Evolutionary conservation across 1,140 invertebrate species (phyloP).

Genomic region (Trinorchestia longiramus): DNA sequence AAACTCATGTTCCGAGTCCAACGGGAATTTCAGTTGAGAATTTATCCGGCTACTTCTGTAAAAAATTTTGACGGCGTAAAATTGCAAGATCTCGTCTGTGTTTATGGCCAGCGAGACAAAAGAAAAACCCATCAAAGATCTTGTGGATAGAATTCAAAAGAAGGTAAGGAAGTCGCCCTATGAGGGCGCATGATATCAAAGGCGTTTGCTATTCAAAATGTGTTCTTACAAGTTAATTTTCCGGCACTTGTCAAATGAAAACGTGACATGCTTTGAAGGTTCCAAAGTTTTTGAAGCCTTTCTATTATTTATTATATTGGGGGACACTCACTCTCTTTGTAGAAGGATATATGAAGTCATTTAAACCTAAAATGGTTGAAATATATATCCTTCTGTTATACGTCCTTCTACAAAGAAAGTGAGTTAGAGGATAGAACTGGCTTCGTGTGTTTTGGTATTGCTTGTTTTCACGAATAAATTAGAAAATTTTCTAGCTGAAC

Average conservation of each 20-base stretch:
- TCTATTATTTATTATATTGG: too few species aligned
- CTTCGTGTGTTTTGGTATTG: too few species aligned
- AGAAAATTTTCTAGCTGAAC: too few species aligned
- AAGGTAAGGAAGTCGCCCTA: background rate
- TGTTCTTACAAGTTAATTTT: background rate
- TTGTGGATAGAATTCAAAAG: constrained; percentile 9
- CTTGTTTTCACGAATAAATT: too few species aligned
- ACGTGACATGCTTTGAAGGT: background rate
- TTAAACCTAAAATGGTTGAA: too few species aligned
- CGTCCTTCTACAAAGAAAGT: too few species aligned
- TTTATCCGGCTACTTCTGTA: background rate
- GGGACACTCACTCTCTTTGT: too few species aligned
- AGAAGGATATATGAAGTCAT: too few species aligned
- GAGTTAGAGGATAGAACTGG: too few species aligned
- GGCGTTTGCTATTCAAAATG: background rate
- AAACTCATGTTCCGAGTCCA: constrained; percentile 25
- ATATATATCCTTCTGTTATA: too few species aligned
- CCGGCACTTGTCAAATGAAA: background rate
- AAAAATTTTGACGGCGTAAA: background rate
- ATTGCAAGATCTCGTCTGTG: background rate
- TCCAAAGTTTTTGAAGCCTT: background rate
- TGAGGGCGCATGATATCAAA: background rate
- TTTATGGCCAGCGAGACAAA: constrained; percentile 29
- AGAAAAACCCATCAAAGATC: background rate
- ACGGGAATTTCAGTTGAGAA: background rate